A percentile compares a stretch with the other conserved stretches of the same genome.
Conservation (phyloP, 2,797 vertebrate genomes). For the Rhinella marina region DNA sequence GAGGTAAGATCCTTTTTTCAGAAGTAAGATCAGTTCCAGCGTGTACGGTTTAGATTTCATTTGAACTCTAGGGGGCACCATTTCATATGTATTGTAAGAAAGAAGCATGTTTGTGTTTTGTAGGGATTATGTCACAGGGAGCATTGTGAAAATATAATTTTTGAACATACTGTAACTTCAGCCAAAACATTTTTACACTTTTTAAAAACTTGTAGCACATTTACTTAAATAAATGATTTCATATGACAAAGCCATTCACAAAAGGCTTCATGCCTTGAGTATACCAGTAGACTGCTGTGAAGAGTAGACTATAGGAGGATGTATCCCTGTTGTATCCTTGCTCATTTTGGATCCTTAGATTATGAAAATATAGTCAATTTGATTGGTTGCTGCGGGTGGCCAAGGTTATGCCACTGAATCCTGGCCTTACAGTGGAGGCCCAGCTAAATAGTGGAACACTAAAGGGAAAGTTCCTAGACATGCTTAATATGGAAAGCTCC, state of each 20-base stretch:
- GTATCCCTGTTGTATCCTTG: no score
- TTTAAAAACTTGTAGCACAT: background rate
- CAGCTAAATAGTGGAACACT: no score
- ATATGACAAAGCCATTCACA: background rate
- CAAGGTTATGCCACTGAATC: no score
- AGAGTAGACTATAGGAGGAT: no score
- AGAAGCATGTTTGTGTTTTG: background rate
- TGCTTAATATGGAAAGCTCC: no score
- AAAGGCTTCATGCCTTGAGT: background rate
- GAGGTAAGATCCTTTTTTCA: no score
- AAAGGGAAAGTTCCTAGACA: no score
- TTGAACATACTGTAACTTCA: background rate
- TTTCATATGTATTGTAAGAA: background rate
- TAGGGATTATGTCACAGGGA: background rate
- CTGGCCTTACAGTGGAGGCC: no score
- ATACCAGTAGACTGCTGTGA: no score
- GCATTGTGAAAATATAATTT: background rate
- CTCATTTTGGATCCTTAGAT: no score
- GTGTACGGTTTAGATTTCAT: background rate
- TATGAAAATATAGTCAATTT: no score
- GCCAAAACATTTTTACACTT: background rate
- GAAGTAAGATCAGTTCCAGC: background rate
- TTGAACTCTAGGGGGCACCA: slow-evolving; percentile 29
- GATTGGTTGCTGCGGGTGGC: no score
- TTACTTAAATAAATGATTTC: background rate